Percentiles rank a stretch among this genome's conserved stretches.
These are phyloP conservation scores for Daktulosphaira vitifoliae DNA, from an alignment of 1,140 invertebrate species.

Conservation along the genomic window DNA sequence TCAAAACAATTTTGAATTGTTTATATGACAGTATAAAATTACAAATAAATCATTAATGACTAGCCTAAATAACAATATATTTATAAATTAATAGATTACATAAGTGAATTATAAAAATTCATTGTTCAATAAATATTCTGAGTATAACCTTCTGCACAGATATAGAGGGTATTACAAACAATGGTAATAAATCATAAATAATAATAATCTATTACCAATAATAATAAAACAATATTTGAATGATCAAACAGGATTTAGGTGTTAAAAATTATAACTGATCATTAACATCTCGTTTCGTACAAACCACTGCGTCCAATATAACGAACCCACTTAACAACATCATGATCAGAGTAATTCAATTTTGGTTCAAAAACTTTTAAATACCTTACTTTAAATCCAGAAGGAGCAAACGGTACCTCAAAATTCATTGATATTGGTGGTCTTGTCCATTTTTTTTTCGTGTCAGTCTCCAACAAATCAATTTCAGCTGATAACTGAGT, in stretches of 20 bases:
- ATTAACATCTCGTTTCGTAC: slow-evolving; percentile 96
- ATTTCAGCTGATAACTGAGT: slow-evolving; percentile 99
- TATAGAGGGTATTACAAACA: neutral
- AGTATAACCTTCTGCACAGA: too few relatives aligned
- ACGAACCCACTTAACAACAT: slow-evolving; percentile 99
- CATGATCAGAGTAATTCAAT: slow-evolving; percentile 98
- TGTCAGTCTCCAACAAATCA: slow-evolving; percentile 95
- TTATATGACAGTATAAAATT: too few relatives aligned
- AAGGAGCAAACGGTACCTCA: slow-evolving; percentile 90
- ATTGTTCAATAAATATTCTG: neutral
- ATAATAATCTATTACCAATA: neutral
- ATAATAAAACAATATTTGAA: too few relatives aligned
- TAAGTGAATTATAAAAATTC: neutral
- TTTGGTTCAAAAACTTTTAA: slow-evolving; percentile 99
- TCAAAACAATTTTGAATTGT: too few relatives aligned
- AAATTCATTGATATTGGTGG: slow-evolving; percentile 99
- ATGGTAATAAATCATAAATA: neutral
- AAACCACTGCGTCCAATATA: slow-evolving; percentile 98
- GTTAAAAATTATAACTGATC: slow-evolving; percentile 10
- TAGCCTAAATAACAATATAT: slow-evolving; percentile 8
- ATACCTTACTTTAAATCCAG: slow-evolving; percentile 97
- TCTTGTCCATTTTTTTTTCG: slow-evolving; percentile 99
- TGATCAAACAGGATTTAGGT: neutral
- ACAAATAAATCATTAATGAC: slow-evolving; percentile 2
- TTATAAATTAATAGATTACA: neutral